Evolutionary conservation across 1,140 invertebrate species (phyloP).

Genomic region (Drosophila subobscura): DNA sequence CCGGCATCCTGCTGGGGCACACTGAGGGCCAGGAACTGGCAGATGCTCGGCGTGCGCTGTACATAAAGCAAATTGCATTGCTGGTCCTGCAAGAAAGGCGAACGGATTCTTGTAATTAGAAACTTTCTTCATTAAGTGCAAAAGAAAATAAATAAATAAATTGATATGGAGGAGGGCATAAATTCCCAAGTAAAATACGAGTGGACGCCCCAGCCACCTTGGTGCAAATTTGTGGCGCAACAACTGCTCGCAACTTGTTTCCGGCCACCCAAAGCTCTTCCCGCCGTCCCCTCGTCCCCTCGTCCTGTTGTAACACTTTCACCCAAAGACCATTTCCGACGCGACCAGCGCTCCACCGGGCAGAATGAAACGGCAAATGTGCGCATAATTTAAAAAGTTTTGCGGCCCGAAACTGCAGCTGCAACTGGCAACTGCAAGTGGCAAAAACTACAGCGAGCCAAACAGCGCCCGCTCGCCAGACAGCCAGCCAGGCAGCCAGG

Average conservation of each 20-base stretch:
- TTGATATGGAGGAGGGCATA: slow-evolving; percentile 70
- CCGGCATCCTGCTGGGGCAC: slow-evolving; percentile 27
- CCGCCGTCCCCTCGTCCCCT: neutral
- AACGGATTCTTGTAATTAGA: slow-evolving; percentile 66
- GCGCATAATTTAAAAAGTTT: slow-evolving; percentile 81
- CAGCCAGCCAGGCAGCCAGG: slow-evolving; percentile 1
- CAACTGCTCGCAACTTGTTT: slow-evolving; percentile 66
- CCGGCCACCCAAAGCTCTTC: slow-evolving; percentile 17
- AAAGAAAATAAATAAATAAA: slow-evolving; percentile 76
- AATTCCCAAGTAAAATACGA: slow-evolving; percentile 52
- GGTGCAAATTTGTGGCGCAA: slow-evolving; percentile 63
- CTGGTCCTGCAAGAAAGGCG: slow-evolving; percentile 45
- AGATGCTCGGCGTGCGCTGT: slow-evolving; percentile 76
- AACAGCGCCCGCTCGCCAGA: slow-evolving; percentile 54
- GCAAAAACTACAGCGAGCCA: slow-evolving; percentile 33
- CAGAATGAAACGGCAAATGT: slow-evolving; percentile 70
- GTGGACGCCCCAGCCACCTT: slow-evolving; percentile 6
- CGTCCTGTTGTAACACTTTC: slow-evolving; percentile 67
- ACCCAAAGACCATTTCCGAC: slow-evolving; percentile 77
- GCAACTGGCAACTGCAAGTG: slow-evolving; percentile 74
- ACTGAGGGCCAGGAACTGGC: slow-evolving; percentile 68
- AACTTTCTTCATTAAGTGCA: slow-evolving; percentile 78
- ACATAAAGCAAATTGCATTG: slow-evolving; percentile 77
- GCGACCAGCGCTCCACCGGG: slow-evolving; percentile 47
- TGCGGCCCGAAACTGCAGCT: slow-evolving; percentile 58